Base-by-base conservation (phyloP, 2,888 invertebrate species). In the Pseudolycoriella hygida region DNA sequence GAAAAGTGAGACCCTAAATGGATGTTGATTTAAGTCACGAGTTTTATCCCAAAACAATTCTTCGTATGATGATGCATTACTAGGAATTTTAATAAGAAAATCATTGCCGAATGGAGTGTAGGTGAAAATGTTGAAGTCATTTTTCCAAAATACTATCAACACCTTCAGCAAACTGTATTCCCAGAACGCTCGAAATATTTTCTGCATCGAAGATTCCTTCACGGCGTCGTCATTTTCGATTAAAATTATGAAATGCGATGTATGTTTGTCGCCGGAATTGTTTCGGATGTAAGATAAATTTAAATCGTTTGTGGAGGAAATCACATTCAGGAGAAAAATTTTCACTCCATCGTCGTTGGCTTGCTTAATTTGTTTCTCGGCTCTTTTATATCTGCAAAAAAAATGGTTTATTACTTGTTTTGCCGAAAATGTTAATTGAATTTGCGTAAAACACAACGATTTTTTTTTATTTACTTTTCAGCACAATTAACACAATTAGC, bases 151-250 rank as follows among this genome's bases (percentile, higher is more conserved):
- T 41, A 68, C 57, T 6, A 69, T 52, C 2, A 69, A 62, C 0
- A 68, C 68, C 51, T 74, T 73, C 0, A 73, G 61, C 8, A 74
- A 59, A 57, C 70, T 70, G 46, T 63, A 64, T 34, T 66, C 65
- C 69, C 71, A 71, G 37, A 74, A 62, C 14, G 68, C 56, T 46
- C 64, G 56, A 43, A 75, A 75, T 40, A 70, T 69, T 17, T 51
- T 62, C 12, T 8, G 4, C 2, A 40, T 18, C 2, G 51, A 46
- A 15, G 51, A 32, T 3, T 50, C 49, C 1, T 57, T 30, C 19
- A 10, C n/a, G n/a, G n/a, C n/a, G n/a, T n/a, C n/a, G n/a, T n/a
- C 40, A 18, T 61, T 49, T 2, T 54, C 54, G 0, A 64, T 52
- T 2, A 63, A 46, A 12, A 64, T 49, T 4, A 62, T 48, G 5